These are phyloP conservation scores for mouse (Mus musculus) DNA, from an alignment of 2,113 vertebrate species.

Conservation along the genomic window DNA sequence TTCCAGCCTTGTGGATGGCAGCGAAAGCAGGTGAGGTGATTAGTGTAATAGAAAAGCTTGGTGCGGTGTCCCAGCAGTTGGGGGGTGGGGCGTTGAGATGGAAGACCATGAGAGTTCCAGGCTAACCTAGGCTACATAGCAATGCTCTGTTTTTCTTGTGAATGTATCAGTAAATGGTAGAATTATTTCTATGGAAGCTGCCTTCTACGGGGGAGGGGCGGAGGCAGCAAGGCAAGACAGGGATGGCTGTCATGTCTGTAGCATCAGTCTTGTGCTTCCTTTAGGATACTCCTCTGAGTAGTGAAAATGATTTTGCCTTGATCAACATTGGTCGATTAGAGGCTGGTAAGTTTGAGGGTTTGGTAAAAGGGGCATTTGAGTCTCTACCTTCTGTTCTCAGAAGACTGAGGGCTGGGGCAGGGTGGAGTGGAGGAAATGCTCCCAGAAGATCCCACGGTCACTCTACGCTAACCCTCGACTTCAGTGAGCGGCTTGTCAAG, in stretches of 20 bases:
- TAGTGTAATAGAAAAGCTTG: background rate
- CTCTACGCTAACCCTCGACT: slow-evolving; percentile 6
- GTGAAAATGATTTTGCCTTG: slow-evolving; percentile 92
- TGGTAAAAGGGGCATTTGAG: background rate
- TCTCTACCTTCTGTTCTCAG: background rate
- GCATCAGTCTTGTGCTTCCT: background rate
- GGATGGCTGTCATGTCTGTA: background rate
- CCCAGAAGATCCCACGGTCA: background rate
- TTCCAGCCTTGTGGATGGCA: slow-evolving; percentile 87
- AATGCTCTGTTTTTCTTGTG: background rate
- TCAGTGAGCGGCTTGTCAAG: slow-evolving; percentile 91
- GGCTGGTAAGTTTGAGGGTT: slow-evolving; percentile 87
- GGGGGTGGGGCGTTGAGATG: too few species aligned
- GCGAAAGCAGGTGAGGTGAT: slow-evolving; percentile 81
- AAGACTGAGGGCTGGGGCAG: background rate
- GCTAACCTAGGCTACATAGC: background rate
- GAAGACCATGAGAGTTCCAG: background rate
- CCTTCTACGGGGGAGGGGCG: background rate
- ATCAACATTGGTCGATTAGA: slow-evolving; percentile 94
- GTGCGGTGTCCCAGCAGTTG: too few species aligned
- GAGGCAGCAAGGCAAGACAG: background rate
- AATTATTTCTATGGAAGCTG: background rate
- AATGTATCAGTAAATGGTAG: background rate
- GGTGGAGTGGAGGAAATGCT: background rate
- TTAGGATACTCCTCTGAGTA: slow-evolving; percentile 84